phyloP scores from a whole-genome alignment of 64 coral and sea anemone genomes.

The Hydrozoanthus tunicans region DNA sequence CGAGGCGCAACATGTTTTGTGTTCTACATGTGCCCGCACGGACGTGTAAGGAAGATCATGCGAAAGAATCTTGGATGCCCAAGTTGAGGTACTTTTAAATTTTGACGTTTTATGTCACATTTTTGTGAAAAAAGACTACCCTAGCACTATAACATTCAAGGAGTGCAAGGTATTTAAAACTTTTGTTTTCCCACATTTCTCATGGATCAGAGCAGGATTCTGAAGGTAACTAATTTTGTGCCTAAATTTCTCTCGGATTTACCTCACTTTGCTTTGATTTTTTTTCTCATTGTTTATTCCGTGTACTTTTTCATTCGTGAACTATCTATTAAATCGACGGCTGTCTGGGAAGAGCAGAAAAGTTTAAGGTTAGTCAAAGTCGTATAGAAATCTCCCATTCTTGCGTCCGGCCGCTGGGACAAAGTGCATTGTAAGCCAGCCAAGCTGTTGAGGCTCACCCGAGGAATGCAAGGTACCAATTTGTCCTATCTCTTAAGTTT shows the following conservation, averaged over 20 bases:
- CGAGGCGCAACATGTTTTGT: conserved; percentile 5
- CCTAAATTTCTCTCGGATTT: conserved; percentile 13
- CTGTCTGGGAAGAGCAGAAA: conserved; percentile 15
- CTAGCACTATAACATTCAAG: background rate
- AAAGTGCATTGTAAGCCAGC: background rate
- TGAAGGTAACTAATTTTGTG: conserved; percentile 38
- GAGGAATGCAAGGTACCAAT: conserved; percentile 39
- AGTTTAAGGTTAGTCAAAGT: conserved; percentile 40
- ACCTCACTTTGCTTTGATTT: background rate
- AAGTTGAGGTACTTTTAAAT: conserved; percentile 40
- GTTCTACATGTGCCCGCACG: background rate
- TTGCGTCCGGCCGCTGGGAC: conserved; percentile 13
- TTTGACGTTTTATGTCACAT: background rate
- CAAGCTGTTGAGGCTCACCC: background rate
- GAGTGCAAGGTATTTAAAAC: conserved; percentile 16
- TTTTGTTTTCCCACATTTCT: conserved; percentile 16
- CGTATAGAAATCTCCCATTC: conserved; percentile 7
- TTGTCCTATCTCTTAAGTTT: conserved; percentile 35
- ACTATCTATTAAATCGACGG: conserved; percentile 12
- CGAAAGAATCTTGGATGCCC: conserved; percentile 44
- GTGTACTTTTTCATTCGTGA: conserved; percentile 26
- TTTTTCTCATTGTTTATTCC: background rate
- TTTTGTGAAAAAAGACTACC: background rate
- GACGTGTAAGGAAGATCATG: conserved; percentile 7
- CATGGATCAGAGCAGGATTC: conserved; percentile 27